Evolutionary conservation across 2,888 invertebrate genomes (phyloP).

Genomic region (Apodemia zela): DNA sequence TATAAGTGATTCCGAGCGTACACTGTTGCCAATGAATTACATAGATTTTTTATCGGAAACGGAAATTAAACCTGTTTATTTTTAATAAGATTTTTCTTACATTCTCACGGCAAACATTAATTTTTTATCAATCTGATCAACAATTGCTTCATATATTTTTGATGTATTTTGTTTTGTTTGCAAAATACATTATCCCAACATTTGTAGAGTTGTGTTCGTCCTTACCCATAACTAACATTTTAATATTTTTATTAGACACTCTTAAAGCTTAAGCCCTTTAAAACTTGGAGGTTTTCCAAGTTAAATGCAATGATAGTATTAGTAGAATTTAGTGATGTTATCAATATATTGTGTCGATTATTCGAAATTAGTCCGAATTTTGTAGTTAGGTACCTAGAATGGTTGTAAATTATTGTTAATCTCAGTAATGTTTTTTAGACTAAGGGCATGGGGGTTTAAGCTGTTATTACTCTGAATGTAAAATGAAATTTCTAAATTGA

Average conservation of each 20-base stretch:
- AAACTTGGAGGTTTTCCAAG: neutral
- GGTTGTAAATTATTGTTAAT: no score
- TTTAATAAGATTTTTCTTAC: neutral
- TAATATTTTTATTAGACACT: no score
- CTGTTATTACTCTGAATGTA: no score
- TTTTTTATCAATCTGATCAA: neutral
- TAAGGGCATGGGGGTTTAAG: no score
- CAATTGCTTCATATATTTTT: neutral
- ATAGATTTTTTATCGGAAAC: slow-evolving; percentile 1
- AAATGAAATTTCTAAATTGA: no score
- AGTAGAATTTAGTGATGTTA: no score
- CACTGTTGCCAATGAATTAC: slow-evolving; percentile 1
- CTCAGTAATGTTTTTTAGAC: no score
- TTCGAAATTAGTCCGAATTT: no score
- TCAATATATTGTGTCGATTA: no score
- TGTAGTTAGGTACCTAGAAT: no score
- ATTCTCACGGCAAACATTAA: neutral
- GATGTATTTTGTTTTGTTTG: neutral
- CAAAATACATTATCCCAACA: neutral
- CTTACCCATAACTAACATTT: neutral
- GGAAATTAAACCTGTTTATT: slow-evolving; percentile 1
- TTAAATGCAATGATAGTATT: neutral
- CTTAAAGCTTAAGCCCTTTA: neutral
- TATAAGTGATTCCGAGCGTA: slow-evolving; percentile 53
- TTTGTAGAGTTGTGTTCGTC: neutral